Evolutionary conservation across 2,113 vertebrate species (phyloP), one percentile per base, ranked within the genome.

Genomic region (Pseudorasbora parva): DNA sequence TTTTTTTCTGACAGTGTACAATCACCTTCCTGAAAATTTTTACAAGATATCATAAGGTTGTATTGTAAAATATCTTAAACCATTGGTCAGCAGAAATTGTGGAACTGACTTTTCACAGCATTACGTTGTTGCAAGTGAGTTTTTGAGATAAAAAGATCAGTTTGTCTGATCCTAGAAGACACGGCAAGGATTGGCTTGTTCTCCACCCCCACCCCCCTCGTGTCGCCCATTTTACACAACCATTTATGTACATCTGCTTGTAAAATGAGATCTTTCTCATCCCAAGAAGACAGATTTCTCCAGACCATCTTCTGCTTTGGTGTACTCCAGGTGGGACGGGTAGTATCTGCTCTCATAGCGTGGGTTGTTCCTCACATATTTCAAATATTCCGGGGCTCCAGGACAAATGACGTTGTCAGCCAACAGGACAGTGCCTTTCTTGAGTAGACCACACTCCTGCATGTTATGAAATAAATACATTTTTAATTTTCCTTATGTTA

Each of bases 351-450:
- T 93, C 59, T 86, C 66, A 49, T 92, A 93, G 1, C 21, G 88
- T 19, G 90, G 88, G 78, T 85, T 90, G 51, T 80, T 89, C 15
- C 91, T 87, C 7, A 93, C 77, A 15, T 92, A 93, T 54, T 89
- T 64, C 68, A 93, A 82, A 83, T 91, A 93, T 5, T 93, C 90
- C 0, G 92, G 92, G 0, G 91, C 68, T 41, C 92, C 92, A 0
- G 92, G 92, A 77, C 90, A 93, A 68, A 84, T 91, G 7, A 92
- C 91, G 7, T 92, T 92, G 78, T 93, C 92, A 9, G 91, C 92
- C 51, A 92, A 84, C 23, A 93, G 84, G 19, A 92, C 88, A 2
- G 89, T 72, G 19, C 92, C 92, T 43, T 88, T 82, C 23, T 76
- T 85, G n/a, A 92, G 82, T 66, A 93, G 78, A 4, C 83, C 83